A percentile compares a stretch with the other conserved stretches of the same genome.
These are phyloP conservation scores for Tichodroma muraria DNA, from an alignment of 2,113 vertebrate genomes.

Conservation along the genomic window DNA sequence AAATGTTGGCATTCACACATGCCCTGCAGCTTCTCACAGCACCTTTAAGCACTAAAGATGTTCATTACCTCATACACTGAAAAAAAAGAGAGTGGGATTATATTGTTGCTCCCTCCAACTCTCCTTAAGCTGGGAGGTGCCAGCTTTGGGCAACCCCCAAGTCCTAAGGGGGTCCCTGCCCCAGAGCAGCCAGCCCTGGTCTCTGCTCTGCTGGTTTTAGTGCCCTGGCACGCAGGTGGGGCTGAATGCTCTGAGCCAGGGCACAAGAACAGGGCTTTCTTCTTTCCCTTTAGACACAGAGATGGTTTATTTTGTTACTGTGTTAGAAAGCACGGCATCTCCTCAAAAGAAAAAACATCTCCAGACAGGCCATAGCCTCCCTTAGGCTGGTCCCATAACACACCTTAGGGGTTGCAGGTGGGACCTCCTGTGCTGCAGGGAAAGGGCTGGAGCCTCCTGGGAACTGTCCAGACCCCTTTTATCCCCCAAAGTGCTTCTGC, in stretches of 20 bases:
- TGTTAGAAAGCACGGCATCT: not conserved
- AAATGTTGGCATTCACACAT: constrained; percentile 40
- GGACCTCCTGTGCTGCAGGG: not conserved
- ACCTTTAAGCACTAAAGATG: constrained; percentile 33
- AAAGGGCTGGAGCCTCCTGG: not conserved
- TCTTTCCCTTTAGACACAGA: not conserved
- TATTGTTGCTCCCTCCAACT: not conserved
- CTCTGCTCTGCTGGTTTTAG: not conserved
- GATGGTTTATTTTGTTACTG: not conserved
- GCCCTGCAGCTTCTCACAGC: constrained; percentile 33
- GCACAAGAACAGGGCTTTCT: not conserved
- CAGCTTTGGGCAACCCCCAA: not conserved
- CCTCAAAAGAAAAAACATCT: not conserved
- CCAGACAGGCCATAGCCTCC: not conserved
- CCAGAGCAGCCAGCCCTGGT: not conserved
- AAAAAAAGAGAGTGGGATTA: not conserved
- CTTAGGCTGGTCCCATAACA: too few species aligned
- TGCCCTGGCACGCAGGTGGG: not conserved
- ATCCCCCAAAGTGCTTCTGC: not conserved
- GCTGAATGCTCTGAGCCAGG: not conserved
- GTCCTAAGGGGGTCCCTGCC: not conserved
- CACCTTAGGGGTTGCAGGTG: not conserved
- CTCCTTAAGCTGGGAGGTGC: not conserved
- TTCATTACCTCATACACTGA: constrained; percentile 26
- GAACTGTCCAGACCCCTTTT: accelerated